These are phyloP conservation scores for Cryptocheilus praepositus DNA, from an alignment of 2,888 invertebrate genomes.

Conservation along the genomic window DNA sequence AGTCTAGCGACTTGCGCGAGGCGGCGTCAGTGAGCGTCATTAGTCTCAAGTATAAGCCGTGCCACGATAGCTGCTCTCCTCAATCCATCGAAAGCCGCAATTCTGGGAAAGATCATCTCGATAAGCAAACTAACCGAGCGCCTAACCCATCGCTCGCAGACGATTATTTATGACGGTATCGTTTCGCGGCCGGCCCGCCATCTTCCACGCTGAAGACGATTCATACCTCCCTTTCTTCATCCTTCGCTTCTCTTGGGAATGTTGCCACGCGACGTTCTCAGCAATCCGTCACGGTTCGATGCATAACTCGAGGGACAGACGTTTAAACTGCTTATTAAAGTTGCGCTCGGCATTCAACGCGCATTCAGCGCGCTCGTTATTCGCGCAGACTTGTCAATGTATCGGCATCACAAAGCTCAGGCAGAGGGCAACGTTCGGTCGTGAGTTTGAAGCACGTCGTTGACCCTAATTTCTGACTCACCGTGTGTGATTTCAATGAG, in stretches of 20 bases:
- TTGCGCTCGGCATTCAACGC: background rate
- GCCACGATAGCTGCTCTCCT: slow-evolving; percentile 20
- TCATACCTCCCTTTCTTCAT: no score
- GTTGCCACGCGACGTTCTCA: no score
- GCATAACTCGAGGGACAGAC: background rate
- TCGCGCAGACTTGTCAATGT: no score
- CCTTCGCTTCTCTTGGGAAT: no score
- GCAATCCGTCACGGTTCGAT: background rate
- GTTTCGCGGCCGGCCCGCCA: no score
- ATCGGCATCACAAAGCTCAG: background rate
- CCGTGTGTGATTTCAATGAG: slow-evolving; percentile 39
- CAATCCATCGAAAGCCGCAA: background rate
- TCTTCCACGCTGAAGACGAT: no score
- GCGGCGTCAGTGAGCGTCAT: slow-evolving; percentile 2
- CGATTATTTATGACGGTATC: no score
- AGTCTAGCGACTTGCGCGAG: background rate
- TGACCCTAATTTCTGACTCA: slow-evolving; percentile 48
- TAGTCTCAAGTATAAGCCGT: slow-evolving; percentile 24
- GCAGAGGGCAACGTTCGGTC: slow-evolving; percentile 40
- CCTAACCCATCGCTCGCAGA: no score
- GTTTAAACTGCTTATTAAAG: no score
- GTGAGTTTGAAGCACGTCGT: slow-evolving; percentile 42
- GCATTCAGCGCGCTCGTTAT: background rate
- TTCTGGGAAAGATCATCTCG: slow-evolving; percentile 10
- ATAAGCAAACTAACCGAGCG: background rate